Evolutionary conservation across 2,113 vertebrate species (phyloP), one percentile per base, ranked within the genome.

Genomic region (Sardina pilchardus): DNA sequence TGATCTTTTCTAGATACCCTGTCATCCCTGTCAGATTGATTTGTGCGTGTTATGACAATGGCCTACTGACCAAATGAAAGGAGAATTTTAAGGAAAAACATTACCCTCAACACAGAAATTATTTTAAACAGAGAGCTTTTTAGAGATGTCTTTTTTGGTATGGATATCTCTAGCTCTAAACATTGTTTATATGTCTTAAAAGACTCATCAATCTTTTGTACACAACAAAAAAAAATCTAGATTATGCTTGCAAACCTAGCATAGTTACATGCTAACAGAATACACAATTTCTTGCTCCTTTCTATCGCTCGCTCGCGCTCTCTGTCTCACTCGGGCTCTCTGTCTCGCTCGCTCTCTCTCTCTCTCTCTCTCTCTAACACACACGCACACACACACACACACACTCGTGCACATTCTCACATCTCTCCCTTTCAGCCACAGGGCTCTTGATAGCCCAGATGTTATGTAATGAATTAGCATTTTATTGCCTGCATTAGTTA

Each of bases 391-490:
- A 30, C 1, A 67, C 7, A 19, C 47, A 85, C 80, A 45, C 39
- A 71, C 53, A 42, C 24, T 80, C 47, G 87, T 63, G 85, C 39
- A 42, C 39, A 42, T 42, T 42, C 39, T 30, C 67, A 30, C 19
- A 16, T 17, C 42, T 82, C 44, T 6, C n/a, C 53, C 16, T 83
- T 0, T 36, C 5, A 24, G 36, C 71, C 67, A 80, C 36, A 50
- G 67, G 83, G 26, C 84, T 47, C 50, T 78, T 83, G 45, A 87
- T 44, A 86, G 67, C 10, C 83, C 91, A 87, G 80, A 86, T 86
- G 30, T 95, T 93, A 95, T 92, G 89, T 94, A 94, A 95, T 88
- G 83, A 90, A 86, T 90, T 89, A 86, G 84, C 84, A 45, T 88
- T 87, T 81, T 90, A 81, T 56, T 81, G 71, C 50, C 83, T 34